A percentile compares a stretch with the other conserved stretches of the same genome.
phyloP scores from a whole-genome alignment of 2,888 invertebrate genomes.

The Tanypteryx hageni region DNA sequence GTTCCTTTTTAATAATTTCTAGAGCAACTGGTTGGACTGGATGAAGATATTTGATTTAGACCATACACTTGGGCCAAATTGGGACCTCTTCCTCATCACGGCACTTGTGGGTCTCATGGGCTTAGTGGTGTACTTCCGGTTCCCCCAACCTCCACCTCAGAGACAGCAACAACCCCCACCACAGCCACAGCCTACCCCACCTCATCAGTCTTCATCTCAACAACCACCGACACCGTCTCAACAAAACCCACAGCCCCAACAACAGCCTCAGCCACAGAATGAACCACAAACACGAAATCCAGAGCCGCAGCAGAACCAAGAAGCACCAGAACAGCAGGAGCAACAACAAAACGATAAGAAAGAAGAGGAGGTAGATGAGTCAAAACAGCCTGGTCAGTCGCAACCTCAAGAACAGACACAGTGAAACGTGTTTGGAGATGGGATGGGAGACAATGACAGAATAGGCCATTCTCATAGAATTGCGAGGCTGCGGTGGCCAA shows the following conservation, averaged over 20 bases:
- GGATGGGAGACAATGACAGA: not conserved
- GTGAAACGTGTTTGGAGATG: constrained; percentile 18
- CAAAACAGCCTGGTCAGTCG: not conserved
- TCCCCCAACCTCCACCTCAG: constrained; percentile 77
- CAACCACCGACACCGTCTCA: not conserved
- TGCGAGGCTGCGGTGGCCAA: not conserved
- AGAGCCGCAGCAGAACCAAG: not conserved
- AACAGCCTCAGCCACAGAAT: not conserved
- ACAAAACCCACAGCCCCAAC: not conserved
- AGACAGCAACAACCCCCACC: not conserved
- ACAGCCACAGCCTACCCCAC: constrained; percentile 1
- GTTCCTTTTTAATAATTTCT: constrained; percentile 67
- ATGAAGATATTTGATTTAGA: constrained; percentile 81
- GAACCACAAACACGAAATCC: not conserved
- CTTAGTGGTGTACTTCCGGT: constrained; percentile 87
- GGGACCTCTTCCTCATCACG: constrained; percentile 96
- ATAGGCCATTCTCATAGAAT: not conserved
- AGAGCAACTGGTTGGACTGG: constrained; percentile 77
- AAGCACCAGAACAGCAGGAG: not conserved
- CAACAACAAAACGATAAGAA: not conserved
- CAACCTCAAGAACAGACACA: not conserved
- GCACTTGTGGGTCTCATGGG: constrained; percentile 89
- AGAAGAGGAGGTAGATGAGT: not conserved
- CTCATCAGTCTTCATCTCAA: not conserved
- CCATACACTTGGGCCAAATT: constrained; percentile 87